phyloP scores from a whole-genome alignment of 2,888 invertebrate genomes.

The Thyatira batis region DNA sequence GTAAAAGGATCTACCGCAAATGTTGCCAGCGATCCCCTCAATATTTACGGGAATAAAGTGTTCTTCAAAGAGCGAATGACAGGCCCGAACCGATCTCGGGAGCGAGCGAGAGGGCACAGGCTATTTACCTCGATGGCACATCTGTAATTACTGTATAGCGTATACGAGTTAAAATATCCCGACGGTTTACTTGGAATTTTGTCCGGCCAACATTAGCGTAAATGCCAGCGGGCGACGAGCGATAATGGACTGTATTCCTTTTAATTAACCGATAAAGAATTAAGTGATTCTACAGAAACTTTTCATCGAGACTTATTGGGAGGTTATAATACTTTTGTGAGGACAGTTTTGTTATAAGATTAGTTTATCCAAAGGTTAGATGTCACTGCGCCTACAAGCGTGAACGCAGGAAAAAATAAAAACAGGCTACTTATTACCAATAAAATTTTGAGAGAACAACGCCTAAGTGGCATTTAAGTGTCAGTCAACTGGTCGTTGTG shows the following conservation, averaged over 20 bases:
- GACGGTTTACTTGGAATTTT: slow-evolving; percentile 61
- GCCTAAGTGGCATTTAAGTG: slow-evolving; percentile 78
- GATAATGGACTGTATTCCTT: slow-evolving; percentile 53
- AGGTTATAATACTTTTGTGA: neutral
- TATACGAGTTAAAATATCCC: slow-evolving; percentile 70
- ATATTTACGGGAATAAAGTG: slow-evolving; percentile 65
- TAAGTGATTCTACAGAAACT: neutral
- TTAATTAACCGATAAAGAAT: slow-evolving; percentile 22
- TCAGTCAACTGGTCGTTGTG: slow-evolving; percentile 77
- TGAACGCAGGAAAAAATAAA: slow-evolving; percentile 50
- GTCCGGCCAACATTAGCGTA: slow-evolving; percentile 42
- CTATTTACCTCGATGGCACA: slow-evolving; percentile 74
- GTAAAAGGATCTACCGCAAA: slow-evolving; percentile 52
- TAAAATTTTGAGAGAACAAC: slow-evolving; percentile 76
- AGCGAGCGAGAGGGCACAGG: slow-evolving; percentile 53
- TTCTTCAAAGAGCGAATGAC: slow-evolving; percentile 66
- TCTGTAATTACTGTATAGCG: slow-evolving; percentile 74
- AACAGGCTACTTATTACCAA: slow-evolving; percentile 72
- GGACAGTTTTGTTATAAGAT: neutral
- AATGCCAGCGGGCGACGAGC: slow-evolving; percentile 43
- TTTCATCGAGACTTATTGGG: slow-evolving; percentile 1
- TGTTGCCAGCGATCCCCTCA: slow-evolving; percentile 37
- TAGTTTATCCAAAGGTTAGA: neutral
- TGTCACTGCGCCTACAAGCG: neutral
- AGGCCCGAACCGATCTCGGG: slow-evolving; percentile 55